Base-by-base conservation (phyloP, 2,113 vertebrate species). In the Pygoscelis antarcticus region DNA sequence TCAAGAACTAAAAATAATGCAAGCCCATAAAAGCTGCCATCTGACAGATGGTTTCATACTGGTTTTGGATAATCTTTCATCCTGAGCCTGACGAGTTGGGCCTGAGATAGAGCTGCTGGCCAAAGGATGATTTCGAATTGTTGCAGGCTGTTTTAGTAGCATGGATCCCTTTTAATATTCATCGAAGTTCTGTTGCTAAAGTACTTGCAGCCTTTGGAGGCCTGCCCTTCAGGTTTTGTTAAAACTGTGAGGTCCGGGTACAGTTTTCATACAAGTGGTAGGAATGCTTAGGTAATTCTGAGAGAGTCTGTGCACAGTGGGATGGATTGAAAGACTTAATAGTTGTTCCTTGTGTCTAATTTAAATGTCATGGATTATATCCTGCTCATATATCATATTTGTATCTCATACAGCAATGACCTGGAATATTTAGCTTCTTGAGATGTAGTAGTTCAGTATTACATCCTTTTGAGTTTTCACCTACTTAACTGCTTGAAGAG, bases 1-100 rank as follows among this genome's bases (percentile, higher is more conserved):
- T 92, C 52, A 83, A 74, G 75, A 88, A 74, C 90, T 94, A 93
- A 96, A 96, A 95, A 94, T 96, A 96, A 80, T 55, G 58, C 75
- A 70, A 54, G 52, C 34, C 32, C 17, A 51, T 82, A 58, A 66
- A 93, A 83, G 71, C 93, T 95, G 93, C 75, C 88, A 74, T 83
- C 82, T 60, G 71, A 95, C 90, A 96, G 96, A 95, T 96, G 95
- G 90, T 70, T 93, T 95, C 96, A 83, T 66, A 32, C 82, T 86
- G 79, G 27, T 77, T 89, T 77, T 92, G 85, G 93, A 78, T 77
- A 74, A 15, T 86, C 78, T 77, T 93, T 85, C 76, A 66, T 85
- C 82, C 49, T 0, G 0, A 74, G 62, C 77, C 70, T 92, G 62
- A 86, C 77, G 82, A 92, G 36, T 46, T 66, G 79, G 75, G 49